Conservation (phyloP, 2,888 invertebrate species). For the Liposcelis brunnea region DNA sequence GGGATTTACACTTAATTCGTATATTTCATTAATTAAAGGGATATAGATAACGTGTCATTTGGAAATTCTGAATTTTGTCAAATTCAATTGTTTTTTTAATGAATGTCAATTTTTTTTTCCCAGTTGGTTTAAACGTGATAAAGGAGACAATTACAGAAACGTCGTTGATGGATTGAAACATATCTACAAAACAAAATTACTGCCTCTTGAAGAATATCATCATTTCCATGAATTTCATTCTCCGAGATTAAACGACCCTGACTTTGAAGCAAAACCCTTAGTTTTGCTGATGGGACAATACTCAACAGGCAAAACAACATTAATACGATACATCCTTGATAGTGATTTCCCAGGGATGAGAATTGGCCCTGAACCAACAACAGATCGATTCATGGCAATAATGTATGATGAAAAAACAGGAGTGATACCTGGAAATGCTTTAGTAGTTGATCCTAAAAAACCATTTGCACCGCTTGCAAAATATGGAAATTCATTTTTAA, state of each 20-base stretch:
- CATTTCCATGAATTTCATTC: slow-evolving; percentile 38
- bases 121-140: slow-evolving; percentile 14
- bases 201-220: slow-evolving; percentile 33
- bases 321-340: slow-evolving; percentile 35
- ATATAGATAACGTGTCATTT: no score
- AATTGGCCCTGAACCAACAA: slow-evolving; percentile 48
- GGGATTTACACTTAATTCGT: no score
- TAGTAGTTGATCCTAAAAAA: slow-evolving; percentile 44
- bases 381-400: slow-evolving; percentile 43
- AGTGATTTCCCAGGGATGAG: slow-evolving; percentile 44
- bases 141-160: slow-evolving; percentile 26
- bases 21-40: no score
- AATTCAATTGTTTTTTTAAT: no score
- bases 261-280: slow-evolving; percentile 49
- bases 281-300: slow-evolving; percentile 45
- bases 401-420: slow-evolving; percentile 34
- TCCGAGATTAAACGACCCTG: slow-evolving; percentile 37
- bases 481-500: slow-evolving; percentile 47
- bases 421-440: slow-evolving; percentile 42
- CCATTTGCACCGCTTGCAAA: slow-evolving; percentile 42
- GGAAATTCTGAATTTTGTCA: no score
- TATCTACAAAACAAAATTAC: slow-evolving; percentile 33
- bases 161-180: slow-evolving; percentile 40
- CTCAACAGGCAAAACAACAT: slow-evolving; percentile 42
- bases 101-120: no score